Percentiles rank a stretch among this genome's conserved stretches.
These are phyloP conservation scores for Cebus imitator DNA, from an alignment of 2,113 vertebrate species.

Conservation along the genomic window DNA sequence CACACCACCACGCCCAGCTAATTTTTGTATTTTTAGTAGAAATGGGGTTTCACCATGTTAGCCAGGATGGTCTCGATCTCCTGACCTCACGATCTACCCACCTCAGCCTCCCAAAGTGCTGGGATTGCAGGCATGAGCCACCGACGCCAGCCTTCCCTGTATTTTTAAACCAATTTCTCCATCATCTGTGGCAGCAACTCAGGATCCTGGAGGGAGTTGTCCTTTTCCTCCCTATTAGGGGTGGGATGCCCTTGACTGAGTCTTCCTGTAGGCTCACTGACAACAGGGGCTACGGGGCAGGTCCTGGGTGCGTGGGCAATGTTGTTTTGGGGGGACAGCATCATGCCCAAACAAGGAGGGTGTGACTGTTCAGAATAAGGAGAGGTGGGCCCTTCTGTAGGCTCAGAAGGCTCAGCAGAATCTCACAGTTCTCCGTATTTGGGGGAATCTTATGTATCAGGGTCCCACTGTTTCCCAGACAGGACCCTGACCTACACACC, in stretches of 20 bases:
- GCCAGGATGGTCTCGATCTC: too few relatives aligned
- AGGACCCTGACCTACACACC: neutral
- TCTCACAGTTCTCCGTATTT: neutral
- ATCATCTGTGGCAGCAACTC: neutral
- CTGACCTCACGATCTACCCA: too few relatives aligned
- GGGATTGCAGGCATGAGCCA: too few relatives aligned
- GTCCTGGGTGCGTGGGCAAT: fast-evolving
- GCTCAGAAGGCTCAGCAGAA: neutral
- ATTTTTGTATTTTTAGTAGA: too few relatives aligned
- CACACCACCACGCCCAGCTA: too few relatives aligned
- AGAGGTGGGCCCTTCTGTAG: neutral
- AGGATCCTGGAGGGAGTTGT: neutral
- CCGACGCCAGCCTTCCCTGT: neutral
- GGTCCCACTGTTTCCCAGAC: too few relatives aligned
- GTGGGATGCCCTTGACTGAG: neutral
- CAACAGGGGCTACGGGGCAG: neutral
- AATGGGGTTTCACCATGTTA: too few relatives aligned
- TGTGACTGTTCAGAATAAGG: too few relatives aligned
- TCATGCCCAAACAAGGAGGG: neutral
- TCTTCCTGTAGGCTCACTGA: neutral
- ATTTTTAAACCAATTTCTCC: neutral
- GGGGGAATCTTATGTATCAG: too few relatives aligned
- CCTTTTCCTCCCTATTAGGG: neutral
- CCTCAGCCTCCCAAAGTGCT: too few relatives aligned
- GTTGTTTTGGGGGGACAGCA: neutral